phyloP scores from a whole-genome alignment of 2,797 vertebrate species.

The Bufotes viridis region DNA sequence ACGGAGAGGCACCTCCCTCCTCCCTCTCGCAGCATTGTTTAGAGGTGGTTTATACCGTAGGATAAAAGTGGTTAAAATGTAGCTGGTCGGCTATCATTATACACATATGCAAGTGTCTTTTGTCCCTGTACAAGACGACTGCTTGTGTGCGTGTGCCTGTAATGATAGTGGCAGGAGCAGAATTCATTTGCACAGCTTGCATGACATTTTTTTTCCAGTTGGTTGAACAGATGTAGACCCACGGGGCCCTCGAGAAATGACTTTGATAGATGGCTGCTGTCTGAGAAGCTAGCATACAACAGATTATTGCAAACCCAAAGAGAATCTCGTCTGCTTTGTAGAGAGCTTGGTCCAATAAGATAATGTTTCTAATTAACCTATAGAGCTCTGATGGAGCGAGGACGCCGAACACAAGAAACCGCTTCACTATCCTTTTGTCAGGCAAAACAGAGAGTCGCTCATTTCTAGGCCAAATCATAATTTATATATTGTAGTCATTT shows the following conservation, averaged over 20 bases:
- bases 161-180: constrained; percentile 49
- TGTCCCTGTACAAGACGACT: background rate
- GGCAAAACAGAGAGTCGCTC: constrained; percentile 56
- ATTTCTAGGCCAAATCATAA: constrained; percentile 27
- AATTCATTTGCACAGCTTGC: constrained; percentile 76
- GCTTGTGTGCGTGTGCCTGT: background rate
- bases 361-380: constrained; percentile 96
- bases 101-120: background rate
- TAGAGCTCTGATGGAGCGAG: constrained; percentile 73
- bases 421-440: constrained; percentile 71
- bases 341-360: constrained; percentile 80
- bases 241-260: constrained; percentile 75
- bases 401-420: constrained; percentile 75
- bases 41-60: no score
- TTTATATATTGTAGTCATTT: background rate
- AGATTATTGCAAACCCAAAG: constrained; percentile 83
- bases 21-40: no score
- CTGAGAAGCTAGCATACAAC: constrained; percentile 74
- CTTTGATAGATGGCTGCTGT: constrained; percentile 82
- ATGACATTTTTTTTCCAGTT: constrained; percentile 77
- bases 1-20: no score
- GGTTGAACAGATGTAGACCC: constrained; percentile 78
- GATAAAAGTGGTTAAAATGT: background rate
- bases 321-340: constrained; percentile 78
- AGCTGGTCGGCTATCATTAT: background rate